Percentiles rank a stretch among this genome's conserved stretches.
phyloP scores from a whole-genome alignment of 2,113 vertebrate species.

The Carollia perspicillata region DNA sequence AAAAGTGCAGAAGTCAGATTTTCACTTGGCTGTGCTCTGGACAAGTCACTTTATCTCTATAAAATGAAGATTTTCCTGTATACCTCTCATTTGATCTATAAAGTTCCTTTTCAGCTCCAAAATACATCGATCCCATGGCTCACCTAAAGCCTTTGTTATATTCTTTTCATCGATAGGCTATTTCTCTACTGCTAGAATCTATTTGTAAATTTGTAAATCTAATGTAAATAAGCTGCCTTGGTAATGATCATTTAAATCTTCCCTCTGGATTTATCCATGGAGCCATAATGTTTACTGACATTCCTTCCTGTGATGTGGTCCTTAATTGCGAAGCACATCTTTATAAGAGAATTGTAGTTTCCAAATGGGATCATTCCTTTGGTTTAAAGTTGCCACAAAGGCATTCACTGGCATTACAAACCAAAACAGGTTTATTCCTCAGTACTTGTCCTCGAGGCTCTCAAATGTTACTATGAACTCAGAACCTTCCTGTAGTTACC shows the following conservation, averaged over 20 bases:
- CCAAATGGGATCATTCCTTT: conserved; percentile 55
- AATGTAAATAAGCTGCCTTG: conserved; percentile 54
- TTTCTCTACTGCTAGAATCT: neutral
- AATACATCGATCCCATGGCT: neutral
- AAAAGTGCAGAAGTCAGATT: neutral
- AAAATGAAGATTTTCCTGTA: neutral
- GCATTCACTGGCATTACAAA: conserved; percentile 54
- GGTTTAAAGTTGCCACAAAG: conserved; percentile 58
- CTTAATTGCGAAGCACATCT: conserved; percentile 61
- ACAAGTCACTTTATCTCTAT: neutral
- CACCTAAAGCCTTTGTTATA: neutral
- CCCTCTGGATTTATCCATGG: conserved; percentile 22
- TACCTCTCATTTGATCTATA: neutral
- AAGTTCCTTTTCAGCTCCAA: neutral
- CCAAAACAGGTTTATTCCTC: conserved; percentile 51
- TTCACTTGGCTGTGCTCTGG: neutral
- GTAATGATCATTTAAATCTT: conserved; percentile 59
- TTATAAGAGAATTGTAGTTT: conserved; percentile 62
- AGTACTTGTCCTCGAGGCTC: conserved; percentile 23
- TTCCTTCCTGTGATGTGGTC: conserved; percentile 29
- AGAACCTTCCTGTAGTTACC: conserved; percentile 28
- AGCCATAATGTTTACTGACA: conserved; percentile 61
- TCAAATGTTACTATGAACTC: conserved; percentile 50
- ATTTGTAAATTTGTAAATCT: conserved; percentile 50
- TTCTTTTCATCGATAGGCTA: neutral